These are phyloP conservation scores for Drosophila ananassae DNA, from an alignment of 1,140 invertebrate species.

Conservation along the genomic window DNA sequence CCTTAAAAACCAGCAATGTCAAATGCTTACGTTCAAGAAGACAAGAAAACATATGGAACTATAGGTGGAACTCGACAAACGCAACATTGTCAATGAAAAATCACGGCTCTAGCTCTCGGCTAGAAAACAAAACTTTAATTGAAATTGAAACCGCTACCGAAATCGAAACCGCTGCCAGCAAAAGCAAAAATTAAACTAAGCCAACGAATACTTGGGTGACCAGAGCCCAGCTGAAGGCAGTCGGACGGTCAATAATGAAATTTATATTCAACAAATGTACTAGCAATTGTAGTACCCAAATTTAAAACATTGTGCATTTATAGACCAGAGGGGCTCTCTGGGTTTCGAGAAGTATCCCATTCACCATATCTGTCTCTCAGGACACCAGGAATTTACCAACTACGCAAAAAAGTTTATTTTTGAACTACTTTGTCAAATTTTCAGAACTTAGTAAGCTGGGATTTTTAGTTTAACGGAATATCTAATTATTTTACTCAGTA, in stretches of 20 bases:
- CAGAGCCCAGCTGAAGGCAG: conserved; percentile 44
- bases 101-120: conserved; percentile 9
- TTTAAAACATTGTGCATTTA: conserved; percentile 43
- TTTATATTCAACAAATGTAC: conserved; percentile 68
- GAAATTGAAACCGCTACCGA: conserved; percentile 33
- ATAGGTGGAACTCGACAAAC: conserved; percentile 47
- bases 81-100: conserved; percentile 58
- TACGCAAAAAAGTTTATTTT: neutral
- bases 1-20: conserved; percentile 9
- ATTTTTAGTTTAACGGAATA: neutral
- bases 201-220: conserved; percentile 38
- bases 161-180: conserved; percentile 49
- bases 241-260: conserved; percentile 35
- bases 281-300: conserved; percentile 51
- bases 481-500: conserved; percentile 4
- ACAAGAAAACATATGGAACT: conserved; percentile 49
- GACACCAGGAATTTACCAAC: neutral
- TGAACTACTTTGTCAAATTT: neutral
- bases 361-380: conserved; percentile 5
- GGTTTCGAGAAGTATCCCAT: conserved; percentile 3
- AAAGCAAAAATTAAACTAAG: conserved; percentile 52
- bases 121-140: conserved; percentile 27
- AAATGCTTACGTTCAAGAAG: conserved; percentile 58
- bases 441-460: conserved; percentile 17
- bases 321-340: conserved; percentile 22